Conservation (phyloP, 2,797 vertebrate species). For the Sciurus vulgaris region DNA sequence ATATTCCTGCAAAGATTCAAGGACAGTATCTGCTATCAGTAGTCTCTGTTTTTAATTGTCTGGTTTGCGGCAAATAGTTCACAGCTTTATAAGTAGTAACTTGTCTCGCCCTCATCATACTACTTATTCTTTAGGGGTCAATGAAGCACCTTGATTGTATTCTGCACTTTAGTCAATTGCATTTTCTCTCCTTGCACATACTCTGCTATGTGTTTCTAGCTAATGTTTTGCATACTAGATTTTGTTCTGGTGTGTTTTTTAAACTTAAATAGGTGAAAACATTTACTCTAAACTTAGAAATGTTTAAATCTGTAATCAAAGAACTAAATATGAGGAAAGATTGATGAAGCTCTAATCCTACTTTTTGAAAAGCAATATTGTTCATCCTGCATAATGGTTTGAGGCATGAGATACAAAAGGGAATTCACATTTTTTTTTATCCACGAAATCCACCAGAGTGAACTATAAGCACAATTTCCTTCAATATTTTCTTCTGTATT, state of each 20-base stretch:
- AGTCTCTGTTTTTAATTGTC: conserved; percentile 19
- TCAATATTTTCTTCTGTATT: conserved; percentile 1
- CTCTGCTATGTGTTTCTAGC: background rate
- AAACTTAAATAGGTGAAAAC: background rate
- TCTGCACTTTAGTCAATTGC: background rate
- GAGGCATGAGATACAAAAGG: background rate
- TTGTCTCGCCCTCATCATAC: background rate
- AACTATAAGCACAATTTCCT: background rate
- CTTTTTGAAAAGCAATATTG: conserved; percentile 17
- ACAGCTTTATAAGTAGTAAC: background rate
- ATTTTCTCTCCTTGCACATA: background rate
- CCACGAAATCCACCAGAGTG: background rate
- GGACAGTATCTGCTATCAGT: background rate
- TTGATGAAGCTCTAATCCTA: conserved; percentile 30
- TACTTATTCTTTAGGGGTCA: conserved; percentile 7
- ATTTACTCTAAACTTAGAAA: conserved; percentile 59
- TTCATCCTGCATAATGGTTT: background rate
- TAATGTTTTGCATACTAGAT: background rate
- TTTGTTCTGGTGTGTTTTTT: conserved; percentile 20
- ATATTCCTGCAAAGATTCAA: conserved; percentile 10
- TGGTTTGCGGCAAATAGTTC: conserved; percentile 31
- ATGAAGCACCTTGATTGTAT: background rate
- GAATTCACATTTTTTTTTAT: conserved; percentile 16
- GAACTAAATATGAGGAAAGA: background rate
- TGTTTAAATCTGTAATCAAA: conserved; percentile 53